Percentiles rank a stretch among this genome's conserved stretches.
phyloP scores from a whole-genome alignment of 2,797 vertebrate species.

The Lerista edwardsae region DNA sequence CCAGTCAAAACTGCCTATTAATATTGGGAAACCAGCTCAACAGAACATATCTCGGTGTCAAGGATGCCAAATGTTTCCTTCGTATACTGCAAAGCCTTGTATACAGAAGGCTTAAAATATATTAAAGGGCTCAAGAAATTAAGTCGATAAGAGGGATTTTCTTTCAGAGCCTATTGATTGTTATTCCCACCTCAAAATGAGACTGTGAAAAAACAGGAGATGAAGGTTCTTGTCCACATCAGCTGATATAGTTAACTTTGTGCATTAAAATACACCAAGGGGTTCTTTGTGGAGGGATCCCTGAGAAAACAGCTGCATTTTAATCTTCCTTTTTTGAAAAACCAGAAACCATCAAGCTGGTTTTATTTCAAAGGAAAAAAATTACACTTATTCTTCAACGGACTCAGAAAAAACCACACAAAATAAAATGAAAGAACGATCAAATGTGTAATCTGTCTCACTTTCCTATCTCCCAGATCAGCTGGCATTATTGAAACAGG shows the following conservation, averaged over 20 bases:
- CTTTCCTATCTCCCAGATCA: not conserved
- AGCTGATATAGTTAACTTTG: constrained; percentile 58
- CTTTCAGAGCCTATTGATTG: constrained; percentile 58
- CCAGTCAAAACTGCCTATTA: constrained; percentile 78
- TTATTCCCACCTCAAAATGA: constrained; percentile 46
- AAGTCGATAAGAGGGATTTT: constrained; percentile 55
- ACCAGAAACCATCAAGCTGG: constrained; percentile 30
- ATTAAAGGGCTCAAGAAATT: constrained; percentile 53
- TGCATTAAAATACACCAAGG: constrained; percentile 60
- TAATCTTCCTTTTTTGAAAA: constrained; percentile 35
- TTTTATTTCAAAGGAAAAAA: constrained; percentile 51
- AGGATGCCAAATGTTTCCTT: constrained; percentile 65
- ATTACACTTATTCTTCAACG: constrained; percentile 51
- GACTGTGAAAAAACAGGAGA: constrained; percentile 39
- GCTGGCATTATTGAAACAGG: constrained; percentile 13
- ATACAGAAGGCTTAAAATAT: constrained; percentile 19
- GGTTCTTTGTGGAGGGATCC: constrained; percentile 17
- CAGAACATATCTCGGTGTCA: constrained; percentile 62
- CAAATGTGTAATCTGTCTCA: constrained; percentile 34
- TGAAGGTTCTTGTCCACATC: constrained; percentile 44
- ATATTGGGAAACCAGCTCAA: constrained; percentile 73
- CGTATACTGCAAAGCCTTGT: constrained; percentile 14
- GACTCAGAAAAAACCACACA: constrained; percentile 22
- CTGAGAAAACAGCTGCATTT: constrained; percentile 49
- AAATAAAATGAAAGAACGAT: not conserved